Evolutionary conservation across 2,888 invertebrate species (phyloP).

Genomic region (Chloroclysta siterata): DNA sequence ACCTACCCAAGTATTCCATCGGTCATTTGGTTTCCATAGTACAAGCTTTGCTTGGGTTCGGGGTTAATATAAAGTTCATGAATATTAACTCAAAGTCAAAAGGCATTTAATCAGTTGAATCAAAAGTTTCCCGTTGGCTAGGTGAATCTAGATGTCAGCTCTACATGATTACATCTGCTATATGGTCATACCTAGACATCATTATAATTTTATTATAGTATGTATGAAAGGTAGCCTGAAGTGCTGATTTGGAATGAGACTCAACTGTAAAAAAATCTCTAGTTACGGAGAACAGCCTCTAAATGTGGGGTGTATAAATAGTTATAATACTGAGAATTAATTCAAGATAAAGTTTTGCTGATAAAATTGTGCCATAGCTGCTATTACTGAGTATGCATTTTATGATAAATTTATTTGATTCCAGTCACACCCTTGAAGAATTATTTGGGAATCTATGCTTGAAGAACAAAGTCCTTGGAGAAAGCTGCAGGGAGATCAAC

Average conservation of each 20-base stretch:
- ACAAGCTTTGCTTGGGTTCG: no score
- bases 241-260: not conserved
- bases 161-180: not conserved
- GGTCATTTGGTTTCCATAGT: no score
- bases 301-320: not conserved
- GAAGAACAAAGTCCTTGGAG: conserved; percentile 62
- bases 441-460: conserved; percentile 65
- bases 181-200: not conserved
- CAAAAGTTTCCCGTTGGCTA: no score
- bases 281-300: conserved; percentile 5
- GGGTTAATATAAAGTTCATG: no score
- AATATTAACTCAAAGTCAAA: no score
- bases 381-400: no score
- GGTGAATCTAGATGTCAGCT: no score
- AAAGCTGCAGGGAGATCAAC: conserved; percentile 61
- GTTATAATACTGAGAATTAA: not conserved
- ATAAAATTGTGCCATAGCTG: not conserved
- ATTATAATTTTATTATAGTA: no score
- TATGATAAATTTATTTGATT: conserved; percentile 14
- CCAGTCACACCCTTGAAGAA: conserved; percentile 68
- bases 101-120: no score
- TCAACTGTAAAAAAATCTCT: conserved; percentile 7
- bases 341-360: not conserved
- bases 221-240: not conserved
- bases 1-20: no score